Base-by-base conservation (phyloP, 2,888 invertebrate genomes). In the Stomorhina lunata region DNA sequence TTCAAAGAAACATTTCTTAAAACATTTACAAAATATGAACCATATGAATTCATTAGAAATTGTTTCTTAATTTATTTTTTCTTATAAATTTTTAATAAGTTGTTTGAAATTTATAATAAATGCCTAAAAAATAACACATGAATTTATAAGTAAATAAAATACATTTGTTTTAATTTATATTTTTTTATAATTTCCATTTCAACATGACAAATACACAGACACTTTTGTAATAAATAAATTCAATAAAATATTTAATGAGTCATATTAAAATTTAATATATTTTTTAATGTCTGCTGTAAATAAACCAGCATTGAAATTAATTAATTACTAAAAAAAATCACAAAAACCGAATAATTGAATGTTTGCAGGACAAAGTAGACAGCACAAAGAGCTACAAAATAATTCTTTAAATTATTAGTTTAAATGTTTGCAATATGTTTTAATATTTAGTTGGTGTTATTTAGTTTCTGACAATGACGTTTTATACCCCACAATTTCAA, bases 31-130 rank as follows among this genome's bases (percentile, higher is more conserved):
- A n/a, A n/a, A n/a, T n/a, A n/a, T 12, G 12, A 2, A 45, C 12
- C 6, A 10, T 10, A 12, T 4, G 4, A 12, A 22, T 12, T 4
- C 12, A 12, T 25, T 22, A 45, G 48, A 48, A 48, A 45, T n/a
- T n/a, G n/a, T n/a, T n/a, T n/a, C n/a, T n/a, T n/a, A n/a, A 48
- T 20, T 20, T 10, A 0, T 53, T 4, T 27, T 3, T 53, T 53
- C 15, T 53, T 15, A 9, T 15, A 53, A n/a, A 27, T 7, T 6
- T 68, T 22, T 53, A 53, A 68, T 40, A 37, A 25, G 29, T 57
- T 69, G 69, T 57, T 32, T 57, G 29, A 22, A 55, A 57, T 73
- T 73, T 20, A 40, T 50, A 73, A 63, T 73, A 63, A 63, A 73
- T 73, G 53, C 50, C 40, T 37, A 53, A 12, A 59, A 45, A n/a